Conservation (phyloP, 2,113 vertebrate species). For the Pterocles gutturalis region DNA sequence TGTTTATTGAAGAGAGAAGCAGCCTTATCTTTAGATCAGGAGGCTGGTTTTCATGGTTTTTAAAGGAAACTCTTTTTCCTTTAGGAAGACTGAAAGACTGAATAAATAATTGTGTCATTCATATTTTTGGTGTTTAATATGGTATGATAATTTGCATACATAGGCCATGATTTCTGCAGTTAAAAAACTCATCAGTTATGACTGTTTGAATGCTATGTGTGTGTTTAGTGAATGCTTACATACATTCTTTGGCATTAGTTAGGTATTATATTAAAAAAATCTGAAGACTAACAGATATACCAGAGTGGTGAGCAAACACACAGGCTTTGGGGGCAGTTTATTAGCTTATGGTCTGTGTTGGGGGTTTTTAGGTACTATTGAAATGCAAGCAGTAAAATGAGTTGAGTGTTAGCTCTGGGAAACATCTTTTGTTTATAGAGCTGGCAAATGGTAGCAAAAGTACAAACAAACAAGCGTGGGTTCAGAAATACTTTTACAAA, state of each 20-base stretch:
- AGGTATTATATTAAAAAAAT: not conserved
- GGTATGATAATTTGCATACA: not conserved
- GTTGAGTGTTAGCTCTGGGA: not conserved
- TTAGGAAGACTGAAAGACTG: not conserved
- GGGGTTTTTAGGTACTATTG: not conserved
- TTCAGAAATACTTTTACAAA: slow-evolving; percentile 28
- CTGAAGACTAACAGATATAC: not conserved
- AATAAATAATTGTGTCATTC: not conserved
- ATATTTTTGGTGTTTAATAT: not conserved
- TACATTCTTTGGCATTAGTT: not conserved
- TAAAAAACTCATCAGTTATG: not conserved
- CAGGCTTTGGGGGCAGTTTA: not conserved
- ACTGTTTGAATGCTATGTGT: not conserved
- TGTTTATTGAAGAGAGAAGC: slow-evolving; percentile 40
- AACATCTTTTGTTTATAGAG: slow-evolving; percentile 56
- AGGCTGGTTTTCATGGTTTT: not conserved
- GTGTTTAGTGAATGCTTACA: not conserved
- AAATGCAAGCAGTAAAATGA: slow-evolving; percentile 28
- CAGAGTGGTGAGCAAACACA: not conserved
- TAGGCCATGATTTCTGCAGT: not conserved
- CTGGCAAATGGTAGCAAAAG: slow-evolving; percentile 40
- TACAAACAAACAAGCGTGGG: slow-evolving; percentile 35
- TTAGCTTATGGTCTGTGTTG: not conserved
- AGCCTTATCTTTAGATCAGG: not conserved
- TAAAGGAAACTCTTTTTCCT: not conserved